Evolutionary conservation across 2,797 vertebrate species (phyloP).

Genomic region (Myiotriccus ornatus): DNA sequence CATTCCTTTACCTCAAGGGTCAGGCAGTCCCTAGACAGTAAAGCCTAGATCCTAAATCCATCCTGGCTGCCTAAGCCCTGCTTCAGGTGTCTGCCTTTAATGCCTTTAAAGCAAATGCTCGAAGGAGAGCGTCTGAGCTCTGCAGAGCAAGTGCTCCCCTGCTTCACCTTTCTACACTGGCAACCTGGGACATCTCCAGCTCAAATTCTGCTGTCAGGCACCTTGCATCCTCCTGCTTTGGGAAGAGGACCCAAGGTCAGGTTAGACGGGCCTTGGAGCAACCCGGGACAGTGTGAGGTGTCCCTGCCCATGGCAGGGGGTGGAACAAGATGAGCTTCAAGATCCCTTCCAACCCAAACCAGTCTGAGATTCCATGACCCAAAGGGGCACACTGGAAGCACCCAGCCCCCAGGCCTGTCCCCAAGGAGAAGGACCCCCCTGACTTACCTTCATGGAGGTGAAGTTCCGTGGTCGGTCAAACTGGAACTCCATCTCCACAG

Average conservation of each 20-base stretch:
- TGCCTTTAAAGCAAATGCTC: background rate
- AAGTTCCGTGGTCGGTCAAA: constrained; percentile 95
- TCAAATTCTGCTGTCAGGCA: background rate
- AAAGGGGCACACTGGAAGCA: background rate
- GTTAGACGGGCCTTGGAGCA: background rate
- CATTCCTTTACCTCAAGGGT: background rate
- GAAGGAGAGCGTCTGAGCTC: background rate
- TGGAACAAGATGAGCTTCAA: background rate
- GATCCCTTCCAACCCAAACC: background rate
- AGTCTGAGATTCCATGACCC: too few species aligned
- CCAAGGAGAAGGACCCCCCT: background rate
- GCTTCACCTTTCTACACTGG: background rate
- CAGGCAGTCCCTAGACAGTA: background rate
- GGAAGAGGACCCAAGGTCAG: background rate
- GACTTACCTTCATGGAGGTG: constrained; percentile 93
- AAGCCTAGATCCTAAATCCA: background rate
- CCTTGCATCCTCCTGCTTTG: background rate
- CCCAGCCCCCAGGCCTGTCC: background rate
- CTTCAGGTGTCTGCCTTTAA: background rate
- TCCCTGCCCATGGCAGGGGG: background rate
- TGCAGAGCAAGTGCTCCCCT: background rate
- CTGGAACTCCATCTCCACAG: constrained; percentile 94
- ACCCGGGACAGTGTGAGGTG: background rate
- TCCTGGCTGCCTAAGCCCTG: background rate
- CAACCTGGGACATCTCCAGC: background rate